A percentile compares a stretch with the other conserved stretches of the same genome.
Evolutionary conservation across 1,140 invertebrate genomes (phyloP).

Genomic region (Saccostrea glomerata): DNA sequence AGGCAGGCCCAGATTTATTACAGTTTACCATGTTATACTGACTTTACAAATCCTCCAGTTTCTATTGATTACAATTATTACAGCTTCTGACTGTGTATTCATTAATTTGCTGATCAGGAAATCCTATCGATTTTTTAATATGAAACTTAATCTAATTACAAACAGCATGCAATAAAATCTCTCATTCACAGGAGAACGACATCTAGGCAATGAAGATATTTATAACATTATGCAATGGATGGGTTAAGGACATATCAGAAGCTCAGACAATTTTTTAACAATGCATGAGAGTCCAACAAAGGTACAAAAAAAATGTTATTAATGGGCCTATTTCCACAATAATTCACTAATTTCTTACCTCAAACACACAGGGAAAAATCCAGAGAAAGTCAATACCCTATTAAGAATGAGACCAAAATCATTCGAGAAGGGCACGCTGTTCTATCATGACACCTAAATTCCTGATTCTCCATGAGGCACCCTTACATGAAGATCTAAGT

Average conservation of each 20-base stretch:
- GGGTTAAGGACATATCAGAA: not conserved
- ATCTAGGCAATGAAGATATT: not conserved
- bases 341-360: not conserved
- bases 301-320: not conserved
- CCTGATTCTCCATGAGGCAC: not conserved
- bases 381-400: not conserved
- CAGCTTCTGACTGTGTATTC: not conserved
- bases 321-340: not conserved
- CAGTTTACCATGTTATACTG: not conserved
- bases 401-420: not conserved
- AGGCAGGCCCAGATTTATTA: not conserved
- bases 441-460: not conserved
- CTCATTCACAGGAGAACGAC: not conserved
- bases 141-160: constrained; percentile 20
- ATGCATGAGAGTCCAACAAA: too few relatives aligned
- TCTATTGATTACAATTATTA: constrained; percentile 12
- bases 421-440: not conserved
- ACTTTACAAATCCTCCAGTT: not conserved
- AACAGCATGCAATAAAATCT: not conserved
- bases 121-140: constrained; percentile 23
- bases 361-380: not conserved
- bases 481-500: not conserved
- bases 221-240: not conserved
- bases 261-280: not conserved
- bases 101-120: constrained; percentile 16